Conservation (phyloP, 1,140 invertebrate species). For the Philaenus spumarius region DNA sequence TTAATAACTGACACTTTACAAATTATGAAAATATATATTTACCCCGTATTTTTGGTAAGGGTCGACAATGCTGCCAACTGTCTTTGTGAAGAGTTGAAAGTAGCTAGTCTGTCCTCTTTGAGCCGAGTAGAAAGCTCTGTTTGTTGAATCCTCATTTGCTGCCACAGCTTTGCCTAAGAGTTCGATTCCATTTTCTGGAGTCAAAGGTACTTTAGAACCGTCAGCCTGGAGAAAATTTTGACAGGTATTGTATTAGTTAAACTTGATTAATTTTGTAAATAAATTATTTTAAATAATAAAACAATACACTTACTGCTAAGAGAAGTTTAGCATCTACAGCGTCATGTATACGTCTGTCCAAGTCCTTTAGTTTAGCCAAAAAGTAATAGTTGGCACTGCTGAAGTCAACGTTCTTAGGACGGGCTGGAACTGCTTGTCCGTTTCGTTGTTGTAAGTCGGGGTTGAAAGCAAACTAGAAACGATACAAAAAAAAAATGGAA, state of each 20-base stretch:
- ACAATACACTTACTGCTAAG: not conserved
- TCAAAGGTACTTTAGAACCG: slow-evolving; percentile 35
- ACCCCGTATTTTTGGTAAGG: slow-evolving; percentile 37
- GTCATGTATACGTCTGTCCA: slow-evolving; percentile 8
- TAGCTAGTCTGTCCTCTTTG: slow-evolving; percentile 47
- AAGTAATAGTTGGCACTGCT: slow-evolving; percentile 11
- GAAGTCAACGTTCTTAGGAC: slow-evolving; percentile 13
- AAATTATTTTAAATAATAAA: too few species aligned
- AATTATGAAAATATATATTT: not conserved
- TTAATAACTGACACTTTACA: not conserved
- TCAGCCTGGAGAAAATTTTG: slow-evolving; percentile 23
- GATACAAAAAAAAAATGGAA: not conserved
- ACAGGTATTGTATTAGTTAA: too few species aligned
- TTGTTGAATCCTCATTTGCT: slow-evolving; percentile 5
- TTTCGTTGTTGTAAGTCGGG: slow-evolving; percentile 21
- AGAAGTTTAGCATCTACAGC: not conserved
- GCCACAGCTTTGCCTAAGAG: slow-evolving; percentile 43
- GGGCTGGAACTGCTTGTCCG: slow-evolving; percentile 17
- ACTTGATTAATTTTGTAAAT: too few species aligned
- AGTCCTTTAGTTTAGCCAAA: slow-evolving; percentile 4
- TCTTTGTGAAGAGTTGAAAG: slow-evolving; percentile 39
- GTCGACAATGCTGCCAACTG: slow-evolving; percentile 43
- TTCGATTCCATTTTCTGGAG: slow-evolving; percentile 36
- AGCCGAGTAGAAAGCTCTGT: slow-evolving; percentile 42
- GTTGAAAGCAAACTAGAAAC: slow-evolving; percentile 21